Base-by-base conservation (phyloP, 2,797 vertebrate species). In the Leuciscus waleckii region DNA sequence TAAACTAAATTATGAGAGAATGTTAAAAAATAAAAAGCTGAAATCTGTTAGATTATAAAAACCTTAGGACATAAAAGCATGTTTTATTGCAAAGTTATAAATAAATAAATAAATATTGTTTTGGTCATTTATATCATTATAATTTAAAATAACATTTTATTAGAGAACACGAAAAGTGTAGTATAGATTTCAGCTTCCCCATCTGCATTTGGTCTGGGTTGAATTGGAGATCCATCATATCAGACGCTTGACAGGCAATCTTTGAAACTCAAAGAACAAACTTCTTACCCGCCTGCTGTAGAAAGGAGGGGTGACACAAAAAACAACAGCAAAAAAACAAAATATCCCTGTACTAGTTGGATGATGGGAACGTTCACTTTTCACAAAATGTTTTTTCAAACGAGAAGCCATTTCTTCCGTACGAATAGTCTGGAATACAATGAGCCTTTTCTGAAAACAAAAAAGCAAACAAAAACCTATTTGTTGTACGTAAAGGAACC, bases 241-340 rank as follows among this genome's bases (percentile, higher is more conserved):
- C 78, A 86, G 81, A 73, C 65, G 37, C 61, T 79, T 88, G 87
- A 82, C 83, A 86, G 89, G 84, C 74, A 79, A 79, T 85, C 61
- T 49, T 49, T 51, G 79, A 51, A 19, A 78, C 79, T 76, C 41
- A 54, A 74, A 58, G 41, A 65, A 65, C 61, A 68, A 68, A 78
- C 63, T 78, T 65, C 54, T 39, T 41, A 65, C 74, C 32, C 46
- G 16, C 32, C 43, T 13, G 71, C 46, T 41, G 76, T 74, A 49
- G 69, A 76, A 83, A 79, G 21, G 39, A 84, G 61, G 17, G 58
- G 71, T 32, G 23, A 37, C 56, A 68, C 21, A 37, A 58, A 17
- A 58, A 35, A 46, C 3, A 46, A 65, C 2, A 13, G 39, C 76
- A 43, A 73, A 73, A 73, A 43, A 49, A 49, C n/a, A 23, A 63